phyloP scores from a whole-genome alignment of 2,888 invertebrate genomes.

The Drosophila suboccidentalis region DNA sequence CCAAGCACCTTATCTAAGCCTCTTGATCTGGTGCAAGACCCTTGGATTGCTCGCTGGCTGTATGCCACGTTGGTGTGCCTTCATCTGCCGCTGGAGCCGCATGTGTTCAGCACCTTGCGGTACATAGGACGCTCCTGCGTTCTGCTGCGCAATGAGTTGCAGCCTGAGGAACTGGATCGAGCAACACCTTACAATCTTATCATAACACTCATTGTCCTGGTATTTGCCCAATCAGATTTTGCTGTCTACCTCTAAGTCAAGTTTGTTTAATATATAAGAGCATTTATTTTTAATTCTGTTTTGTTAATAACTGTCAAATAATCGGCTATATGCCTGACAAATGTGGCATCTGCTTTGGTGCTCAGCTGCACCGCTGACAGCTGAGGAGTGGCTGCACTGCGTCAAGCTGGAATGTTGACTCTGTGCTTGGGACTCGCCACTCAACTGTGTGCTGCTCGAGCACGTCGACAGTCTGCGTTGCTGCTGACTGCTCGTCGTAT shows the following conservation, averaged over 20 bases:
- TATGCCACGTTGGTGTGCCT: conserved; percentile 84
- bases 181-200: conserved; percentile 84
- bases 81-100: conserved; percentile 84
- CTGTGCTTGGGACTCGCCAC: conserved; percentile 57
- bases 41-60: conserved; percentile 84
- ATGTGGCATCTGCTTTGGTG: conserved; percentile 76
- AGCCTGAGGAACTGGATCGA: conserved; percentile 68
- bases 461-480: conserved; percentile 68
- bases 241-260: conserved; percentile 78
- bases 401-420: conserved; percentile 59
- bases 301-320: conserved; percentile 54
- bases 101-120: conserved; percentile 82
- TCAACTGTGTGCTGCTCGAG: conserved; percentile 68
- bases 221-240: conserved; percentile 84
- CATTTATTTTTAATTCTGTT: conserved; percentile 12
- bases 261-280: conserved; percentile 31
- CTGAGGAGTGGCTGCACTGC: conserved; percentile 41
- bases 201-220: conserved; percentile 82
- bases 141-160: conserved; percentile 73
- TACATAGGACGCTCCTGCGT: conserved; percentile 83
- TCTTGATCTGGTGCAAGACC: conserved; percentile 69
- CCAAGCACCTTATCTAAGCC: conserved; percentile 32
- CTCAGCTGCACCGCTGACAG: conserved; percentile 30
- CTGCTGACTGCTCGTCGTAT: background rate
- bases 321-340: conserved; percentile 74